phyloP scores from a whole-genome alignment of 2,797 vertebrate genomes.

The Paratrypauchen microcephalus region DNA sequence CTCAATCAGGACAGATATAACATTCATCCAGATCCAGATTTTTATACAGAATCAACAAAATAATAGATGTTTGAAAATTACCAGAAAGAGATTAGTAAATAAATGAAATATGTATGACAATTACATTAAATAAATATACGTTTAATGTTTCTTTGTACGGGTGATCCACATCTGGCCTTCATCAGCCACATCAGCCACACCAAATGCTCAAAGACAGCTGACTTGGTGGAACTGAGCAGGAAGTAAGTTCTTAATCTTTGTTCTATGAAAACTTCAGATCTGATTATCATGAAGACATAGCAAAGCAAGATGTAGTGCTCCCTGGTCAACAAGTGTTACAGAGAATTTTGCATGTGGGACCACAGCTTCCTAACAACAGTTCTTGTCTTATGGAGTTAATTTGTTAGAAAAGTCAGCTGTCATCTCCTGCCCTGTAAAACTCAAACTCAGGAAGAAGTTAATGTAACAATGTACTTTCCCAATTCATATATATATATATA shows the following conservation, averaged over 20 bases:
- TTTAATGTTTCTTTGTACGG: conserved; percentile 31
- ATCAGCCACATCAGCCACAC: conserved; percentile 65
- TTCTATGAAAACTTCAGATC: conserved; percentile 65
- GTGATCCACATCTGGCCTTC: conserved; percentile 70
- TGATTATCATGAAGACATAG: conserved; percentile 58
- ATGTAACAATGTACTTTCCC: background rate
- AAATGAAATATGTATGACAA: background rate
- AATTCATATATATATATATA: too few relatives aligned
- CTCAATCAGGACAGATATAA: conserved; percentile 15
- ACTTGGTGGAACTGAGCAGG: conserved; percentile 64
- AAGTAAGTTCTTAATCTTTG: conserved; percentile 64
- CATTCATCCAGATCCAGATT: conserved; percentile 2
- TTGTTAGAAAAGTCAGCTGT: conserved; percentile 9
- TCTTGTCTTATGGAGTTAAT: background rate
- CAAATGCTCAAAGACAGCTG: conserved; percentile 65
- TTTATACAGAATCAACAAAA: background rate
- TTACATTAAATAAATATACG: conserved; percentile 34
- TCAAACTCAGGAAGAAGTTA: conserved; percentile 2
- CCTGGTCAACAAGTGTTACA: conserved; percentile 15
- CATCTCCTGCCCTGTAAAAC: conserved; percentile 2
- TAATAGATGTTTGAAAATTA: background rate
- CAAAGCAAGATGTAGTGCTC: conserved; percentile 22
- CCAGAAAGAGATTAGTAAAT: conserved; percentile 3
- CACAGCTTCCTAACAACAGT: background rate
- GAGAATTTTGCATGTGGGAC: background rate